Conservation (phyloP, 2,797 vertebrate species). For the Acanthurus leucopareius region DNA sequence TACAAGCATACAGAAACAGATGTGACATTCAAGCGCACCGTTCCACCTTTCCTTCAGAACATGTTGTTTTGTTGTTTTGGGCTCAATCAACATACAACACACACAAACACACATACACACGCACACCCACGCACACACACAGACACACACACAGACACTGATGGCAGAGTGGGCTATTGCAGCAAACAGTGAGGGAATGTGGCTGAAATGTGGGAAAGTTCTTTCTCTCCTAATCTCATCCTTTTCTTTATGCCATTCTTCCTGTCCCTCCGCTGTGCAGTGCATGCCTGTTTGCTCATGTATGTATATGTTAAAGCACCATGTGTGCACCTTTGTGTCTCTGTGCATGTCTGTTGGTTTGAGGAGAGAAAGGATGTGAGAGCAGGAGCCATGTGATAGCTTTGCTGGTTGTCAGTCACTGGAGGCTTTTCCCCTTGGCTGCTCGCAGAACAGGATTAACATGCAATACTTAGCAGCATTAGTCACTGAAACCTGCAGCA, state of each 20-base stretch:
- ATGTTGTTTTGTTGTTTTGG: background rate
- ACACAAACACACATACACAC: background rate
- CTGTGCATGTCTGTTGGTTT: constrained; percentile 31
- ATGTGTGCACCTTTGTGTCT: constrained; percentile 16
- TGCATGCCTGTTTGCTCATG: constrained; percentile 30
- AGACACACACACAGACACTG: background rate
- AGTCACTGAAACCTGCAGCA: constrained; percentile 74
- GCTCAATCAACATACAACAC: background rate
- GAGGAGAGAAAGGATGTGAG: constrained; percentile 46
- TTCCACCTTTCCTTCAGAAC: background rate
- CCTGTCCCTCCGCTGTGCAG: constrained; percentile 14
- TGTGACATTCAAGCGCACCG: constrained; percentile 1
- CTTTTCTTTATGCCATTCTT: constrained; percentile 1
- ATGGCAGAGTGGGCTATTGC: constrained; percentile 16
- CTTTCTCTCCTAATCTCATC: background rate
- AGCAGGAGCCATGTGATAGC: constrained; percentile 61
- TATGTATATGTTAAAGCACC: constrained; percentile 20
- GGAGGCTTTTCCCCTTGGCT: constrained; percentile 77
- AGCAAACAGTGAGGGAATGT: constrained; percentile 8
- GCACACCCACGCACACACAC: background rate
- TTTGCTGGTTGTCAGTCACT: constrained; percentile 71
- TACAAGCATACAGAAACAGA: background rate
- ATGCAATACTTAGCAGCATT: constrained; percentile 79
- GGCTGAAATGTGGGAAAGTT: constrained; percentile 1
- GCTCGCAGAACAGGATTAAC: constrained; percentile 82